phyloP scores from a whole-genome alignment of 2,888 invertebrate species.

The Athrips mouffetella region DNA sequence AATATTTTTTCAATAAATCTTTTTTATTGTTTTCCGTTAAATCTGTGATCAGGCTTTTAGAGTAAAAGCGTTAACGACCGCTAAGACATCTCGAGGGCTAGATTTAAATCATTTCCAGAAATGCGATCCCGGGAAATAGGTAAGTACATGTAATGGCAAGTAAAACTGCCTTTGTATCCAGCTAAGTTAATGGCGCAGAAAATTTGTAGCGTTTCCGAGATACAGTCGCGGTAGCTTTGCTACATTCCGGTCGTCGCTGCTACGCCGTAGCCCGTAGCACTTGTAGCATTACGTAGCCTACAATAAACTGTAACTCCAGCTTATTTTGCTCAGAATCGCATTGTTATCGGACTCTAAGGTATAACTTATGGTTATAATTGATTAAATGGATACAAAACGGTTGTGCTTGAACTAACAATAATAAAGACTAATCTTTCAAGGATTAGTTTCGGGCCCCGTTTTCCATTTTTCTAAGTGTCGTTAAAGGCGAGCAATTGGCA shows the following conservation, averaged over 20 bases:
- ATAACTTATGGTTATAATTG: no score
- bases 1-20: no score
- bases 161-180: slow-evolving; percentile 36
- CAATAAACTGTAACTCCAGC: not conserved
- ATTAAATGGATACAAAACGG: no score
- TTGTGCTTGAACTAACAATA: no score
- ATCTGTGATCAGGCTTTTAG: slow-evolving; percentile 21
- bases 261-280: slow-evolving; percentile 20
- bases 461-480: no score
- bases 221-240: slow-evolving; percentile 35
- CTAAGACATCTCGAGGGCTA: slow-evolving; percentile 8
- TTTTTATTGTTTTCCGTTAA: not conserved
- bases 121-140: slow-evolving; percentile 35
- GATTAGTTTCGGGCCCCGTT: no score
- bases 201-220: slow-evolving; percentile 46
- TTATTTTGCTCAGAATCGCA: no score
- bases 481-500: no score
- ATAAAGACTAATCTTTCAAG: no score
- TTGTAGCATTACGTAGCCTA: slow-evolving; percentile 14
- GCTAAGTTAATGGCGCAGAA: slow-evolving; percentile 46
- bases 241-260: slow-evolving; percentile 5
- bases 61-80: slow-evolving; percentile 24
- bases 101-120: slow-evolving; percentile 21
- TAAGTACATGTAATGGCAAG: slow-evolving; percentile 35
- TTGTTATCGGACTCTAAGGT: no score